phyloP scores from a whole-genome alignment of 2,113 vertebrate genomes.

The Damaliscus lunatus region DNA sequence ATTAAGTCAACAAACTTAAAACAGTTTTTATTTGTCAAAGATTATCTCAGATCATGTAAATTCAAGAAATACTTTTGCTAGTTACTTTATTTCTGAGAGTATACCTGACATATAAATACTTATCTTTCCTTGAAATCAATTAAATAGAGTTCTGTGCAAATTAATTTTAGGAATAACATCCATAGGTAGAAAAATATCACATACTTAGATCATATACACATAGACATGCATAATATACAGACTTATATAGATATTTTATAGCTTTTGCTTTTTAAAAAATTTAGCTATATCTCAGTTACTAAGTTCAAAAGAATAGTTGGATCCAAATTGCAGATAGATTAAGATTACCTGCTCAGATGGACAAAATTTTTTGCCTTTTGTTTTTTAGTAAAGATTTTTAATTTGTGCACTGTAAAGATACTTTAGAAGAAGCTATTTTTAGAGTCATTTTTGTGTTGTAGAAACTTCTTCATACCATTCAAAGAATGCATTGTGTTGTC shows the following conservation, averaged over 20 bases:
- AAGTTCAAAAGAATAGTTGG: background rate
- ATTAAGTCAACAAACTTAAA: background rate
- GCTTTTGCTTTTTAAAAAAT: background rate
- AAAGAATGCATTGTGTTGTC: background rate
- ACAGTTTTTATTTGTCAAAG: background rate
- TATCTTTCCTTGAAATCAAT: background rate
- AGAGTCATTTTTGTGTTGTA: background rate
- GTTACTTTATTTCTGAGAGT: background rate
- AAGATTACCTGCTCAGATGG: background rate
- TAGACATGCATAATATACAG: background rate
- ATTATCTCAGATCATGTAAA: background rate
- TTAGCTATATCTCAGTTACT: background rate
- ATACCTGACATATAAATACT: background rate
- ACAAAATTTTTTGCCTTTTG: background rate
- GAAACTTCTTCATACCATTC: background rate
- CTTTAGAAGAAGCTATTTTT: background rate
- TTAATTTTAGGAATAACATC: background rate
- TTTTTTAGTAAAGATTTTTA: background rate
- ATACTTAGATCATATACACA: background rate
- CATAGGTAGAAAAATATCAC: background rate
- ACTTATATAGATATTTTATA: background rate
- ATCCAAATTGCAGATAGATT: background rate
- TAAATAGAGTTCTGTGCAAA: background rate
- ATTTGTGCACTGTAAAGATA: background rate
- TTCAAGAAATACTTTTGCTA: background rate